Evolutionary conservation across 2,113 vertebrate genomes (phyloP).

Genomic region (Acanthisitta chloris): DNA sequence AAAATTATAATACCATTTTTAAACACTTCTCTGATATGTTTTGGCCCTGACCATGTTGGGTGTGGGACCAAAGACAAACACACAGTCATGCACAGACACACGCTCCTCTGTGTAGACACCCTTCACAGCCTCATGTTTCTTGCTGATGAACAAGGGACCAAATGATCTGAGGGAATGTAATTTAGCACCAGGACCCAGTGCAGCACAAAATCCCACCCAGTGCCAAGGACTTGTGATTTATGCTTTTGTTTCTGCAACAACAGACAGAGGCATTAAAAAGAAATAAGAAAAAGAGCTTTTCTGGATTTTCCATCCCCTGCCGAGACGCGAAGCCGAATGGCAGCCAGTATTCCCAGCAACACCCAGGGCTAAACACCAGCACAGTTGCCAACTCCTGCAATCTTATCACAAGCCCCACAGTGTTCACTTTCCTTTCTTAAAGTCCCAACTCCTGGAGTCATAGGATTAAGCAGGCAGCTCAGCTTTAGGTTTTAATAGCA

Average conservation of each 20-base stretch:
- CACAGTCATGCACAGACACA: background rate
- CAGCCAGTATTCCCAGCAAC: slow-evolving; percentile 34
- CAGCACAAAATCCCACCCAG: background rate
- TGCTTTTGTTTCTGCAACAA: slow-evolving; percentile 17
- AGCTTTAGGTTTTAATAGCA: background rate
- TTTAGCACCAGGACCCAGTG: background rate
- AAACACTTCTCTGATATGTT: background rate
- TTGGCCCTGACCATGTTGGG: background rate
- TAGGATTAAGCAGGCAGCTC: background rate
- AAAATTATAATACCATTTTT: background rate
- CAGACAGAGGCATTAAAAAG: background rate
- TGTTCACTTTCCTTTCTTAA: background rate
- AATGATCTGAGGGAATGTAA: background rate
- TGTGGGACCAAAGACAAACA: slow-evolving; percentile 9
- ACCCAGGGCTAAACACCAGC: background rate
- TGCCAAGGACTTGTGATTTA: slow-evolving; percentile 31
- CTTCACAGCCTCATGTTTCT: background rate
- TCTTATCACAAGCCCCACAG: background rate
- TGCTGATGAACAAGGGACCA: background rate
- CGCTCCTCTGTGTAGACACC: background rate
- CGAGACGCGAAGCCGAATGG: background rate
- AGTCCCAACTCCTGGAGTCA: background rate
- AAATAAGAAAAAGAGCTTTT: background rate
- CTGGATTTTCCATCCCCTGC: slow-evolving; percentile 38
- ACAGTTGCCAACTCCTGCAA: slow-evolving; percentile 18